These are phyloP conservation scores for Mnemiopsis leidyi DNA, from an alignment of 37 sponge, comb jelly and placozoan genomes.

Conservation along the genomic window DNA sequence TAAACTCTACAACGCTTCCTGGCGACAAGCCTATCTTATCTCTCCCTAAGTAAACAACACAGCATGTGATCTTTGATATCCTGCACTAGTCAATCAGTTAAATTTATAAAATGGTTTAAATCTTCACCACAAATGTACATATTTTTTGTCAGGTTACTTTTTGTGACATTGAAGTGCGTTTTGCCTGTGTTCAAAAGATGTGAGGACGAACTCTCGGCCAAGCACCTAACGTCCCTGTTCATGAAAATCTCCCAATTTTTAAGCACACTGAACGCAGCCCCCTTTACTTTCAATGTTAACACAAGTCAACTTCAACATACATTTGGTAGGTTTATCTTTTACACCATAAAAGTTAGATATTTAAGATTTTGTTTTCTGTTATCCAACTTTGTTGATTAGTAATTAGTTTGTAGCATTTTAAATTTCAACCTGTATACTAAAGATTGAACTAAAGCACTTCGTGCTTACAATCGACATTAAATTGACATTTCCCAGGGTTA, in stretches of 20 bases:
- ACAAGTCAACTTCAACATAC: neutral
- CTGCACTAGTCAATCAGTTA: no score
- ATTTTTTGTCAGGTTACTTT: constrained; percentile 17
- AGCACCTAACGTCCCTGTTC: neutral
- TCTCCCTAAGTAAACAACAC: constrained; percentile 46
- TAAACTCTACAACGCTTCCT: neutral
- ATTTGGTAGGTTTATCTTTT: constrained; percentile 19
- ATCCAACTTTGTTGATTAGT: no score
- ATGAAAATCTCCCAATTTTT: neutral
- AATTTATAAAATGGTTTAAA: no score
- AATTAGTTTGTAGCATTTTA: no score
- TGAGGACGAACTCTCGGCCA: neutral
- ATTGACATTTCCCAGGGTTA: neutral
- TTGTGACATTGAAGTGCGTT: constrained; percentile 49
- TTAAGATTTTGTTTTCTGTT: no score
- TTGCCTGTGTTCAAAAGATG: constrained; percentile 47
- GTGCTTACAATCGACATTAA: no score
- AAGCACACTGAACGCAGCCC: constrained; percentile 28
- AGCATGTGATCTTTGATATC: no score
- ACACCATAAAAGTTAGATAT: no score
- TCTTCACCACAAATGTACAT: no score
- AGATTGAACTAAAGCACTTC: no score
- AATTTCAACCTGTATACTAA: no score
- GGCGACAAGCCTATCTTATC: constrained; percentile 8
- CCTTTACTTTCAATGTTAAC: constrained; percentile 59